Conservation (phyloP, 2,797 vertebrate genomes). For the Crenuchus spilurus region DNA sequence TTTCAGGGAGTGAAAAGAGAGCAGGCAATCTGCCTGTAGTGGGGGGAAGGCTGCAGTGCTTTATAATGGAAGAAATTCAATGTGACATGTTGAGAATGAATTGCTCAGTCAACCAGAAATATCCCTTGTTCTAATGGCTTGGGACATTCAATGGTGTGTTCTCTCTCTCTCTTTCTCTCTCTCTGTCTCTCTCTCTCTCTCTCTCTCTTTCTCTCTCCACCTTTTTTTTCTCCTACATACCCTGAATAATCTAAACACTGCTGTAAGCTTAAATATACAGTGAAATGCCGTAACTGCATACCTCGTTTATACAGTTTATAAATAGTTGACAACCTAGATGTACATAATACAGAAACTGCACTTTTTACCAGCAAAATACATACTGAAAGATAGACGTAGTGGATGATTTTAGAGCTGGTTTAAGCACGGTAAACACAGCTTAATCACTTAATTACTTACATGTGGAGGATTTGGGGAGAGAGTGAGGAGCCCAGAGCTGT, state of each 20-base stretch:
- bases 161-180: conserved; percentile 62
- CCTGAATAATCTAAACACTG: conserved; percentile 10
- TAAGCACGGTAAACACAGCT: conserved; percentile 16
- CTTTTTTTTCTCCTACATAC: neutral
- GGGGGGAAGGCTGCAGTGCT: conserved; percentile 80
- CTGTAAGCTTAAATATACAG: neutral
- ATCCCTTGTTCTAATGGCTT: conserved; percentile 99
- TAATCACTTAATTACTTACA: conserved; percentile 22
- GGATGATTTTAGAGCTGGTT: neutral
- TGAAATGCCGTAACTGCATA: neutral
- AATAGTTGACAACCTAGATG: neutral
- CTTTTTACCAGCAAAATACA: neutral
- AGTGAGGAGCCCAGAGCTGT: conserved; percentile 32
- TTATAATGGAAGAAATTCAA: conserved; percentile 97
- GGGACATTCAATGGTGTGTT: conserved; percentile 85
- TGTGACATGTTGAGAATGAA: conserved; percentile 98
- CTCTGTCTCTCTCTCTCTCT: conserved; percentile 39
- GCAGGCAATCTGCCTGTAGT: conserved; percentile 84
- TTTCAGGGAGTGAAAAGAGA: conserved; percentile 82
- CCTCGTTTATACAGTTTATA: neutral
- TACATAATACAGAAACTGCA: too few relatives aligned
- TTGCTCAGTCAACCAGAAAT: conserved; percentile 99
- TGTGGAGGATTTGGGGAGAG: conserved; percentile 8
- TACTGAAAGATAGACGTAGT: neutral
- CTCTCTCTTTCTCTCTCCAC: conserved; percentile 27